Conservation (phyloP, 2,888 invertebrate genomes). For the Agrotis ipsilon region DNA sequence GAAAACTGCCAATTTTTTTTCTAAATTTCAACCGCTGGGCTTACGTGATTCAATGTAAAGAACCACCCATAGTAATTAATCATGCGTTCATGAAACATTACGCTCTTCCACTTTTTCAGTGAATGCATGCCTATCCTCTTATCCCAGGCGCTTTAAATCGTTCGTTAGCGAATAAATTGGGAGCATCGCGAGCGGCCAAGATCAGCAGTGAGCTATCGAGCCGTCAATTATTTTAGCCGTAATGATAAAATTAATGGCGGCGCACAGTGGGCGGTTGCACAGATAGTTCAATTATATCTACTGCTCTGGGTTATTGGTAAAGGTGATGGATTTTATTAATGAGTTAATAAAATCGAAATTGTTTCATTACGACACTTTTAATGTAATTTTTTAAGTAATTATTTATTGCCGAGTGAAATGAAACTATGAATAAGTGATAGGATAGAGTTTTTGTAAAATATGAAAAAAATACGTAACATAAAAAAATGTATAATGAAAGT, state of each 20-base stretch:
- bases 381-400: background rate
- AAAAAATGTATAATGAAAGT: too few species aligned
- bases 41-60: background rate
- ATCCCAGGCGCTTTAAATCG: slow-evolving; percentile 34
- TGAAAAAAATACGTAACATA: too few species aligned
- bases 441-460: background rate
- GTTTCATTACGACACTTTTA: background rate
- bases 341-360: background rate
- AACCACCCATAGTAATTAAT: slow-evolving; percentile 5
- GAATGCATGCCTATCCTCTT: slow-evolving; percentile 18
- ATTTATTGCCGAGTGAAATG: background rate
- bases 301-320: slow-evolving; percentile 32
- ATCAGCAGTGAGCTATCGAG: slow-evolving; percentile 36
- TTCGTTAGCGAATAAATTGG: slow-evolving; percentile 54
- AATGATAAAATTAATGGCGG: slow-evolving; percentile 53
- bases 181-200: slow-evolving; percentile 42
- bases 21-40: too few species aligned
- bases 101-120: slow-evolving; percentile 4
- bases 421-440: too few species aligned
- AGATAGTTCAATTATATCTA: slow-evolving; percentile 45
- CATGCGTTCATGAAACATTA: slow-evolving; percentile 23
- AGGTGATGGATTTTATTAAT: slow-evolving; percentile 37
- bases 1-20: background rate
- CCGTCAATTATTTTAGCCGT: slow-evolving; percentile 59
- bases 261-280: slow-evolving; percentile 20